Conservation (phyloP, 2,113 vertebrate species). For the Epinephelus lanceolatus region DNA sequence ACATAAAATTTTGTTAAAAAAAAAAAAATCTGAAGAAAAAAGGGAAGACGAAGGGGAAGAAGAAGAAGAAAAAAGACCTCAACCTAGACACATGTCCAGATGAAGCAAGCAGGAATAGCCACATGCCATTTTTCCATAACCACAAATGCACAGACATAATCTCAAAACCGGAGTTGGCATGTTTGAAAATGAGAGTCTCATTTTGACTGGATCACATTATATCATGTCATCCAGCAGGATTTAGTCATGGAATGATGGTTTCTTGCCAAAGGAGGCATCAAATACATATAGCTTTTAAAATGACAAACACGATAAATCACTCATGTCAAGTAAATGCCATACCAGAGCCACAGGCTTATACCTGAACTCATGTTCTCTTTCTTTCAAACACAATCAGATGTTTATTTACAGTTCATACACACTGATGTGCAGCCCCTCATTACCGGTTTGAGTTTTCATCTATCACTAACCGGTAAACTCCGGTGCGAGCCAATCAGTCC, state of each 20-base stretch:
- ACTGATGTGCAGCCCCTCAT: background rate
- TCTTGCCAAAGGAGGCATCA: background rate
- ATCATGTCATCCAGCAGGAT: background rate
- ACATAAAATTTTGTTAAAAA: no score
- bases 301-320: background rate
- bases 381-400: background rate
- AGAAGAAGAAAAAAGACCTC: background rate
- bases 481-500: background rate
- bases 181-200: background rate
- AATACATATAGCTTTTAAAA: background rate
- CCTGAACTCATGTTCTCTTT: background rate
- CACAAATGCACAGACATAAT: background rate
- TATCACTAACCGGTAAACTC: background rate
- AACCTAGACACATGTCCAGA: background rate
- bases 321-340: background rate
- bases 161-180: background rate
- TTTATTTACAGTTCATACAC: no score
- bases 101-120: background rate
- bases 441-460: background rate
- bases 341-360: background rate
- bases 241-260: background rate
- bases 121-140: background rate
- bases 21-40: no score
- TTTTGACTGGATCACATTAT: background rate
- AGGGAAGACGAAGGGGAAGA: no score